Conservation (phyloP, 2,113 vertebrate genomes). For the Apodemus speciosus region DNA sequence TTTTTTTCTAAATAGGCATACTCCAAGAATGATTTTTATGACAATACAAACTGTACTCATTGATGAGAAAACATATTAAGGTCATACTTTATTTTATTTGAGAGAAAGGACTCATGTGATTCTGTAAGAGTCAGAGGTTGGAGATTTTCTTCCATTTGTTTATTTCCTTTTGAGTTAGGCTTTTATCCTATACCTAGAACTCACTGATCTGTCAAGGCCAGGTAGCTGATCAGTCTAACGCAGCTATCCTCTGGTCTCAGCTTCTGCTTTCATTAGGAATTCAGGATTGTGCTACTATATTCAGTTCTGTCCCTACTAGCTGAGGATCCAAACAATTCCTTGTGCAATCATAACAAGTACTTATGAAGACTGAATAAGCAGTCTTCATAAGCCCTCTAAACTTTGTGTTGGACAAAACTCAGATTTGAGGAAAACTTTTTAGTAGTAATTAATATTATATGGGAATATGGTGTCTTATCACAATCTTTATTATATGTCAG, state of each 20-base stretch:
- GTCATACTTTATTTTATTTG: neutral
- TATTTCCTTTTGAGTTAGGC: neutral
- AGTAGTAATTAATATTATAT: neutral
- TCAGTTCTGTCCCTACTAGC: neutral
- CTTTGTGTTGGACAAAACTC: neutral
- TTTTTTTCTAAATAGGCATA: neutral
- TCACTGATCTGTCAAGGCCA: neutral
- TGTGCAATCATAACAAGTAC: neutral
- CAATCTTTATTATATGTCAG: neutral
- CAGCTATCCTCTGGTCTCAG: neutral
- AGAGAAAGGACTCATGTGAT: neutral
- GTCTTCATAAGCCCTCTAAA: neutral
- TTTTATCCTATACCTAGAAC: neutral
- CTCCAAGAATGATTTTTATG: neutral
- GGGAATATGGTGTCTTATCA: neutral
- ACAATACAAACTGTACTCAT: neutral
- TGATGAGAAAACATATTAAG: neutral
- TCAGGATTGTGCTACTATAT: neutral
- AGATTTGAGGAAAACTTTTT: neutral
- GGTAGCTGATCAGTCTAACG: neutral
- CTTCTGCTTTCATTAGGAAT: neutral
- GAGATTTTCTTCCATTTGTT: neutral
- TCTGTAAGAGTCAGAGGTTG: no score
- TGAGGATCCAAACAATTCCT: no score
- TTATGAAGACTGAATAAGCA: neutral